Percentiles rank a stretch among this genome's conserved stretches.
Evolutionary conservation across 1,140 invertebrate genomes (phyloP).

Genomic region (Ganaspis sp.): DNA sequence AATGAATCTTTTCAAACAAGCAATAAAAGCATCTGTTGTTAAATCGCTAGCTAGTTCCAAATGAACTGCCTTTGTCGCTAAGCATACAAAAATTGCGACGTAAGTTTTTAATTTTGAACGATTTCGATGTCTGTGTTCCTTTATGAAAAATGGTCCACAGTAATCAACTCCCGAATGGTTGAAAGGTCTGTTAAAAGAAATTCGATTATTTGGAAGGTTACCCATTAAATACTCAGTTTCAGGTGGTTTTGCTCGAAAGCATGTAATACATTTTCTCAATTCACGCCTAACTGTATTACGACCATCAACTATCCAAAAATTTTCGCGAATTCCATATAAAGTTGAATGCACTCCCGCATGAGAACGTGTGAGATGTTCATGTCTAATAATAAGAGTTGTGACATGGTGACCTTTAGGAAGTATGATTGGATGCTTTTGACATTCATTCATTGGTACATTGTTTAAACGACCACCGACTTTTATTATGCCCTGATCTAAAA

Average conservation of each 20-base stretch:
- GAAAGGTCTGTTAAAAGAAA: neutral
- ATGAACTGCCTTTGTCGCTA: too few species aligned
- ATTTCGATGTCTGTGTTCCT: too few species aligned
- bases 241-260: neutral
- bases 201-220: neutral
- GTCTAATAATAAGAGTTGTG: neutral
- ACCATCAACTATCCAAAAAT: neutral
- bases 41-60: too few species aligned
- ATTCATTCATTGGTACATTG: too few species aligned
- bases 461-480: neutral
- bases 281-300: too few species aligned
- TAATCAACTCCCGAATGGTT: neutral
- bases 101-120: too few species aligned
- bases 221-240: neutral
- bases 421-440: neutral
- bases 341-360: neutral
- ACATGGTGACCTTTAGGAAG: neutral
- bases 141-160: too few species aligned
- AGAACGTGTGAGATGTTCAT: neutral
- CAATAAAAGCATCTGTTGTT: too few species aligned
- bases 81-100: too few species aligned
- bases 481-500: neutral
- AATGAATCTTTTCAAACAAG: too few species aligned
- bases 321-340: neutral
- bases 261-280: neutral